phyloP scores from a whole-genome alignment of 1,140 invertebrate species.

The Leptestheria dahalacensis region DNA sequence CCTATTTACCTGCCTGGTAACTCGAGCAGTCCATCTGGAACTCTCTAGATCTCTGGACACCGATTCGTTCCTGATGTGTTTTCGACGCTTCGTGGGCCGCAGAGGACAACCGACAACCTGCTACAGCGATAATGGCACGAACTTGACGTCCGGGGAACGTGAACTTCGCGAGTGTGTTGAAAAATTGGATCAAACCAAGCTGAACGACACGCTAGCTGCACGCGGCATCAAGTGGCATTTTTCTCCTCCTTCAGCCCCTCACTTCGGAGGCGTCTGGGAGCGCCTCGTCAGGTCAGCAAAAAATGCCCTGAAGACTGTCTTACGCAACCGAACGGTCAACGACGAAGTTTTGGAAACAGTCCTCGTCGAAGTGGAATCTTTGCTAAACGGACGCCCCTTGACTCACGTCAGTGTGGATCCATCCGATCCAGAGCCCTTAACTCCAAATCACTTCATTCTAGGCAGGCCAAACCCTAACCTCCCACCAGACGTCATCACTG shows the following conservation, averaged over 20 bases:
- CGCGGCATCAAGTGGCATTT: conserved; percentile 15
- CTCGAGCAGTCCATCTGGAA: conserved; percentile 24
- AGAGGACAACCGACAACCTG: conserved; percentile 20
- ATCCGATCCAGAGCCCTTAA: background rate
- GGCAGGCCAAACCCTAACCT: conserved; percentile 1
- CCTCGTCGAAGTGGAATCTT: conserved; percentile 17
- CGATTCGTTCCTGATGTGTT: conserved; percentile 21
- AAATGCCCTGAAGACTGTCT: background rate
- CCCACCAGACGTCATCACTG: background rate
- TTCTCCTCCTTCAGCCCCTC: background rate
- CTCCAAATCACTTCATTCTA: conserved; percentile 13
- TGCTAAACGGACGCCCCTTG: conserved; percentile 19
- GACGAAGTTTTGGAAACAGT: conserved; percentile 16
- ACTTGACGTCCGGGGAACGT: conserved; percentile 22
- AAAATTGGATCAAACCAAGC: conserved; percentile 16
- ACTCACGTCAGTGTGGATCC: conserved; percentile 15
- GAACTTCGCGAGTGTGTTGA: conserved; percentile 18
- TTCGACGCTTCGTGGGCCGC: conserved; percentile 23
- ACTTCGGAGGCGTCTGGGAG: conserved; percentile 16
- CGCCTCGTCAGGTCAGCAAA: conserved; percentile 14
- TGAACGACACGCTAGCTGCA: conserved; percentile 8
- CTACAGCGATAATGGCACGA: conserved; percentile 25
- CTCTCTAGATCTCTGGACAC: conserved; percentile 20
- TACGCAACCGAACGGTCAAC: conserved; percentile 8
- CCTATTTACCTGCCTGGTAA: conserved; percentile 21